Base-by-base conservation (phyloP, 1,140 invertebrate genomes). In the Zaprionus lachaisei region DNA sequence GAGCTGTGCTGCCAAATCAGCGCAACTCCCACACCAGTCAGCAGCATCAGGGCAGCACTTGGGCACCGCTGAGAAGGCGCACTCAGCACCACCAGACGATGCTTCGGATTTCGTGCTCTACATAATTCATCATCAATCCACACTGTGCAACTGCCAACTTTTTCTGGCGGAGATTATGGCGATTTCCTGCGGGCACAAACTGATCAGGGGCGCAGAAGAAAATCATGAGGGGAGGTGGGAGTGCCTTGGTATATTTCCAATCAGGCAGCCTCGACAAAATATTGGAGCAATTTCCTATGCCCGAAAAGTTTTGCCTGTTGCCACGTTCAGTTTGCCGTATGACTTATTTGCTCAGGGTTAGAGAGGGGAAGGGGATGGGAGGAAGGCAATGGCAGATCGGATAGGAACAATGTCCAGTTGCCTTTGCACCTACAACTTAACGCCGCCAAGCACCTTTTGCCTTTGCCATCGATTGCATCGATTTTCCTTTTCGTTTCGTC, bases 101-200 rank as follows among this genome's bases (percentile, higher is more conserved):
- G 71, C 61, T 82, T 92, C 83, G 91, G 71, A 83, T 92, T 92
- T 92, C 91, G 91, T 92, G 91, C 91, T 92, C 91, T 92, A 92
- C 91, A 92, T 92, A 92, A 92, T 92, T 92, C 91, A 92, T 92
- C 91, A 92, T 85, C 84, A 89, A 90, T 90, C 85, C 77, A 90
- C 86, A 90, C 81, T 79, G 75, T 84, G 77, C 62, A 66, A 68
- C 47, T 72, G 61, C 65, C 72, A 70, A 64, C 60, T 51, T 56
- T 49, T 44, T 41, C 31, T 76, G 60, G 61, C 51, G 67, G 56
- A 58, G 74, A 72, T 72, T 55, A 54, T 72, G 69, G 69, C 68
- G 61, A 71, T 76, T 76, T 70, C 83, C 83, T 87, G 84, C 83
- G 80, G 83, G 70, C 77, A 69, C 4, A 34, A 70, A 62, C 31